Conservation (phyloP, 2,888 invertebrate genomes). For the Macaria notata region DNA sequence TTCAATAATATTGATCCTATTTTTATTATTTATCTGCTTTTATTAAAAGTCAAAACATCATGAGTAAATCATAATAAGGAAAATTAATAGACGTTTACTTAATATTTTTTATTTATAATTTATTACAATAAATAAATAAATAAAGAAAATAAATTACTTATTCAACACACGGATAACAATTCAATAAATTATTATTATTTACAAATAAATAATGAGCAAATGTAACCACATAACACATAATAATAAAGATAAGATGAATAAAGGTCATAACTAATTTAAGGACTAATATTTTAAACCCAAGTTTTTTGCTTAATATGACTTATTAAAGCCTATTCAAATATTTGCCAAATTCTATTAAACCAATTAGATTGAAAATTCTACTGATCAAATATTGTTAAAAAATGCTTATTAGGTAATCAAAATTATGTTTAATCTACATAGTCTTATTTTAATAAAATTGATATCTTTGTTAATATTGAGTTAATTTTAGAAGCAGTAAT, state of each 20-base stretch:
- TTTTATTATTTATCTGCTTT: too few species aligned
- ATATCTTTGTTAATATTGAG: not conserved
- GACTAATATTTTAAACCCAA: not conserved
- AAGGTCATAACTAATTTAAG: too few species aligned
- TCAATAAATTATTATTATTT: slow-evolving; percentile 40
- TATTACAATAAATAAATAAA: slow-evolving; percentile 32
- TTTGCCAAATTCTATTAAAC: slow-evolving; percentile 28
- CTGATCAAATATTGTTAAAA: slow-evolving; percentile 3
- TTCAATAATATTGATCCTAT: too few species aligned
- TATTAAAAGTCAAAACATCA: too few species aligned
- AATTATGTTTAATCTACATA: not conserved
- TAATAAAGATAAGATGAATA: too few species aligned
- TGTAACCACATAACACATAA: slow-evolving; percentile 22
- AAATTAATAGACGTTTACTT: too few species aligned
- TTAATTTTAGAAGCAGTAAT: not conserved
- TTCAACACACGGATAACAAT: slow-evolving; percentile 6
- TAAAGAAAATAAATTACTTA: slow-evolving; percentile 23
- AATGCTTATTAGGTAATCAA: not conserved
- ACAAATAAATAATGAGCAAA: slow-evolving; percentile 34
- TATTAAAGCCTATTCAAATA: slow-evolving; percentile 12
- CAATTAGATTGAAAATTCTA: slow-evolving; percentile 1
- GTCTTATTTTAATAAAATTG: too few species aligned
- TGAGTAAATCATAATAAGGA: too few species aligned
- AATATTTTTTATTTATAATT: slow-evolving; percentile 23
- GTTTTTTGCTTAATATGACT: not conserved